Base-by-base conservation (phyloP, 2,888 invertebrate genomes). In the Dolomedes plantarius region DNA sequence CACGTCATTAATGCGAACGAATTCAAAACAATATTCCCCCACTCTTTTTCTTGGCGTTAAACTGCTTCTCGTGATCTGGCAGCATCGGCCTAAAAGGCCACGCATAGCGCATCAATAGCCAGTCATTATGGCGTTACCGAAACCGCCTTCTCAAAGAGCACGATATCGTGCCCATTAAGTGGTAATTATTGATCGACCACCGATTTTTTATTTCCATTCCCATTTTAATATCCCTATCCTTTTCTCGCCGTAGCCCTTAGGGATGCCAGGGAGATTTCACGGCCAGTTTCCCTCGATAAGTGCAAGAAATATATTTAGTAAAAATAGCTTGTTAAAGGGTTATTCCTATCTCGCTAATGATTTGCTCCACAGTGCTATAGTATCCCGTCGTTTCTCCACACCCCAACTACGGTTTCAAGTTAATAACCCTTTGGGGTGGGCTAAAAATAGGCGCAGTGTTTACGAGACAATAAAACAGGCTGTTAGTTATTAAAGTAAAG, bases 151-250 rank as follows among this genome's bases (percentile, higher is more conserved):
- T 16, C 28, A 13, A n/a, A 27, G 23, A 64, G 69, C 83, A 83
- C 83, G 83, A 83, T 67, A 73, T 83, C 83, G 83, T 83, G 83
- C 28, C 72, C 29, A 83, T 83, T 83, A 77, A 28, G 77, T 7
- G 28, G 72, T 67, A 77, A 83, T 83, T 83, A 83, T 29, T 41
- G 74, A 27, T 75, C 32, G 31, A 65, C 68, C 74, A 68, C 67
- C 23, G 72, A 65, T n/a, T 73, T 75, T 56, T 74, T 74, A 69
- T 81, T 81, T 73, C 11, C 7, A 7, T 11, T 36, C 11, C 36
- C 36, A 69, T 81, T 72, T 68, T 36, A n/a, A 5, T 65, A 50
- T 56, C 32, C 31, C n/a, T n/a, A 69, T n/a, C 69, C 28, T 68
- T 71, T 69, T 65, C 67, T 19, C 50, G 67, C 68, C 73, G 73